Conservation (phyloP, 2,888 invertebrate genomes). For the Amphipyra berbera region DNA sequence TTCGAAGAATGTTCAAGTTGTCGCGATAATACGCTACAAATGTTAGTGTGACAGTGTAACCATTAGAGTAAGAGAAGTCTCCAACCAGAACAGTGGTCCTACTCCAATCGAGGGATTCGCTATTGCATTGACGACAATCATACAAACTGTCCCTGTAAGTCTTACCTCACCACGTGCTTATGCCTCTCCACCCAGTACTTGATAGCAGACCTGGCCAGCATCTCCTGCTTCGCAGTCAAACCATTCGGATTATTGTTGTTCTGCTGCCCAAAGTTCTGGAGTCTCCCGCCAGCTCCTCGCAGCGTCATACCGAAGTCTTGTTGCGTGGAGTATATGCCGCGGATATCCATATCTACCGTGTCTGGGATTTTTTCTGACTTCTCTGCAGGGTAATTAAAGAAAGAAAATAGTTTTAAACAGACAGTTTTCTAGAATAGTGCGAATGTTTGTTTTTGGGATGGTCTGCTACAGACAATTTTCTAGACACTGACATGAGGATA, state of each 20-base stretch:
- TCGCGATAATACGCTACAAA: no score
- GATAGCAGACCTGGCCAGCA: conserved; percentile 95
- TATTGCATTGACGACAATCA: not conserved
- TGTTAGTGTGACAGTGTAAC: no score
- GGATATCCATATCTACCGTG: conserved; percentile 91
- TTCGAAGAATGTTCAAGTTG: no score
- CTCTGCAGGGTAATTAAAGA: conserved; percentile 63
- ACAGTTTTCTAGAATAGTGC: no score
- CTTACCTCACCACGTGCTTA: conserved; percentile 95
- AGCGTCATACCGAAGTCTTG: conserved; percentile 94
- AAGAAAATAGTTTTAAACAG: no score
- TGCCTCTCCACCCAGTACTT: conserved; percentile 97
- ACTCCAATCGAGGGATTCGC: no score
- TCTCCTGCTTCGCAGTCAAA: conserved; percentile 94
- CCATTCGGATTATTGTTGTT: conserved; percentile 93
- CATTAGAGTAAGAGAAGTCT: no score
- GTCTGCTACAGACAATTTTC: no score
- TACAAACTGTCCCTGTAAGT: not conserved
- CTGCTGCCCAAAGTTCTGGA: conserved; percentile 90
- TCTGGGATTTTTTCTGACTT: conserved; percentile 87
- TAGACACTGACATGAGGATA: no score
- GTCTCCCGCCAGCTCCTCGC: conserved; percentile 91
- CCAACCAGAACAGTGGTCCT: no score
- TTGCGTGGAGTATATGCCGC: conserved; percentile 94
- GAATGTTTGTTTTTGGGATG: no score